Base-by-base conservation (phyloP, 2,888 invertebrate species). In the Ophion ventricosus region DNA sequence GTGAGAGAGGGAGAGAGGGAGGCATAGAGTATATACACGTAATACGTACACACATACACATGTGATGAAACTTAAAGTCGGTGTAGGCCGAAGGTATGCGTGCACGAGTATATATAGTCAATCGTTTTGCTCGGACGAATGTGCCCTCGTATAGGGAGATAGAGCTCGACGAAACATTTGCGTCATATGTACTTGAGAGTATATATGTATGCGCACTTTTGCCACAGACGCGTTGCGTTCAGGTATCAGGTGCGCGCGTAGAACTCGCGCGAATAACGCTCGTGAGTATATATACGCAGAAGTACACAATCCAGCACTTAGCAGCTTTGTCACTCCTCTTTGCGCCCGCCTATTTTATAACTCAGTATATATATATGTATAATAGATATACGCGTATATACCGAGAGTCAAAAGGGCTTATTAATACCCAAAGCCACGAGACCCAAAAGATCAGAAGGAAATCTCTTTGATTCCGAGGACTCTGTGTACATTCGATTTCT, bases 261-360 rank as follows among this genome's bases (percentile, higher is more conserved):
- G 61, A 74, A 61, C 73, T 63, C 26, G 59, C 43, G 43, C 61
- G 61, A 67, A 83, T 80, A 69, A 84, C 75, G 17, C 49, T 49
- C 77, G 83, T 79, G 83, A 74, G 64, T 76, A 66, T 59, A 49
- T 49, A 17, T 49, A 11, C 17, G 14, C 5, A 29, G 54, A 26
- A 67, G 87, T 87, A 90, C 90, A 90, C 86, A 88, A 87, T 86
- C 89, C 86, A 87, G 89, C 91, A 91, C 91, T 91, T 90, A 90
- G 88, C 86, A 82, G 83, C 85, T 74, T 86, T 85, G 86, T 87
- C 86, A 86, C 85, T 83, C 85, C 78, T 83, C 73, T 73, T 74
- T 70, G 70, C 49, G 49, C 64, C 81, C 74, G 75, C 74, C 85
- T 84, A 78, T 82, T 61, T 43, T 85, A 82, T 59, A 82, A 69